Evolutionary conservation across 2,113 vertebrate genomes (phyloP).

Genomic region (Centrocercus urophasianus): DNA sequence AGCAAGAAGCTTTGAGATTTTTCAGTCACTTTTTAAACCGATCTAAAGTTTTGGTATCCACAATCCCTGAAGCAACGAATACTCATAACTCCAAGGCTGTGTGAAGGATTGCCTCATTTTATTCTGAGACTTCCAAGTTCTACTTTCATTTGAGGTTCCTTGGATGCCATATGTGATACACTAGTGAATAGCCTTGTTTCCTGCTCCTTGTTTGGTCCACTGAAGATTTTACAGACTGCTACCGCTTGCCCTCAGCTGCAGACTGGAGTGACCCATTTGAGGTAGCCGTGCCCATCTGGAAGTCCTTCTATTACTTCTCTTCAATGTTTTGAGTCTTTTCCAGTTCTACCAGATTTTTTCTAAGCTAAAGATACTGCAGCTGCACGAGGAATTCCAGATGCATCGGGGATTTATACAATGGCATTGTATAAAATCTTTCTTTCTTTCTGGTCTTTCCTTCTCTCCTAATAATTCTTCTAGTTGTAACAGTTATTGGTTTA

Average conservation of each 20-base stretch:
- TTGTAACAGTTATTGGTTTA: neutral
- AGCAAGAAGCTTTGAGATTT: neutral
- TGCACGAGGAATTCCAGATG: neutral
- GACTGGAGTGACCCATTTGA: neutral
- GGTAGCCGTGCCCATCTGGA: neutral
- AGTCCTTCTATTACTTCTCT: neutral
- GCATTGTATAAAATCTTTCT: neutral
- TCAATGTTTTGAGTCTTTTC: neutral
- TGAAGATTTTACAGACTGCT: neutral
- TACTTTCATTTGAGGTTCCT: neutral
- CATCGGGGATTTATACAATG: neutral
- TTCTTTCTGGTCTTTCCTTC: neutral
- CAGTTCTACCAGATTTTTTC: neutral
- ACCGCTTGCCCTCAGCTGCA: neutral
- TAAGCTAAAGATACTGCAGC: neutral
- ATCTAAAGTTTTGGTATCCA: neutral
- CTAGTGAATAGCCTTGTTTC: neutral
- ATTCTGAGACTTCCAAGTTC: neutral
- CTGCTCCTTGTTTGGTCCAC: neutral
- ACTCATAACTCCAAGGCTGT: neutral
- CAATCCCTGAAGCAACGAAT: neutral
- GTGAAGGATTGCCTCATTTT: neutral
- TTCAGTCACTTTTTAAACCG: neutral
- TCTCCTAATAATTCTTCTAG: neutral
- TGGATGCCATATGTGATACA: fast-evolving